phyloP scores from a whole-genome alignment of 2,888 invertebrate species.

The Globia sparganii region DNA sequence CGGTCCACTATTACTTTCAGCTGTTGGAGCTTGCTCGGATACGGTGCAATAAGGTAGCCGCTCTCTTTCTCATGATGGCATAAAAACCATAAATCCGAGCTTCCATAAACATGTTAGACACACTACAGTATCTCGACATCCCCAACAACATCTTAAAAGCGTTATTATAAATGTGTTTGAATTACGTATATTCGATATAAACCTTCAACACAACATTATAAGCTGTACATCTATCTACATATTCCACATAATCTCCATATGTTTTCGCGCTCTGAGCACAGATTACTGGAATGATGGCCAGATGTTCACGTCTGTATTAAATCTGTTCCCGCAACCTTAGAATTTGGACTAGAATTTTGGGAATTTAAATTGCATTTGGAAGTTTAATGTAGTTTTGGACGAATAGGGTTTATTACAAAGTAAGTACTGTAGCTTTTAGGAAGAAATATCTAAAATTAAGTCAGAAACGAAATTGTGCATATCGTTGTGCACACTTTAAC shows the following conservation, averaged over 20 bases:
- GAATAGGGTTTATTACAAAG: neutral
- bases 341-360: constrained; percentile 46
- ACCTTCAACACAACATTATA: neutral
- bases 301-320: constrained; percentile 25
- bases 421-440: neutral
- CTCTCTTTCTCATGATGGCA: no score
- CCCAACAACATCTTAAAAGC: neutral
- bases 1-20: neutral
- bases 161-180: neutral
- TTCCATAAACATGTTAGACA: neutral
- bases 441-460: neutral
- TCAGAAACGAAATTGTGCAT: neutral
- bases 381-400: constrained; percentile 13
- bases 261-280: constrained; percentile 35
- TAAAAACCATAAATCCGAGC: neutral
- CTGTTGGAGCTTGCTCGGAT: neutral
- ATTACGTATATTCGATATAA: neutral
- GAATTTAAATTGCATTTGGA: constrained; percentile 47
- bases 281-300: constrained; percentile 32
- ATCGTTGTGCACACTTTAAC: neutral
- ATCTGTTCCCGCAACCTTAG: constrained; percentile 36
- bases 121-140: neutral
- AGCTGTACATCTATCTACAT: neutral
- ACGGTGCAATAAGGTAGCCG: neutral
- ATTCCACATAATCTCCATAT: constrained; percentile 33